Percentiles rank a stretch among this genome's conserved stretches.
Evolutionary conservation across 1,140 invertebrate species (phyloP).

Genomic region (Rhizoglyphus robini): DNA sequence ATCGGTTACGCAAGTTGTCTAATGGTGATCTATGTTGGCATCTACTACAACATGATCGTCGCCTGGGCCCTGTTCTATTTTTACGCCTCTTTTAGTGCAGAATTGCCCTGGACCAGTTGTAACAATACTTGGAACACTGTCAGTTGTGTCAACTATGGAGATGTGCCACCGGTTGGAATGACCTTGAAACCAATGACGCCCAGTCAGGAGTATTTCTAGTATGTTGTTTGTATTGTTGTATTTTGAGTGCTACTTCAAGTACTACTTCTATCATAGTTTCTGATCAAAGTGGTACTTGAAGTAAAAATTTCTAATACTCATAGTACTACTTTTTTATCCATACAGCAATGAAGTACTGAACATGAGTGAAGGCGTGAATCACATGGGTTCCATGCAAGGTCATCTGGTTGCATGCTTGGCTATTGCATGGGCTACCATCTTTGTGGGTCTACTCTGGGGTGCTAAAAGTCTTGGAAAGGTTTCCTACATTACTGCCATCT

Average conservation of each 20-base stretch:
- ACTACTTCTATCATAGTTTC: no score
- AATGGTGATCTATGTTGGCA: slow-evolving; percentile 34
- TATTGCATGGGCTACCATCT: slow-evolving; percentile 84
- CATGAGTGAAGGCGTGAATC: slow-evolving; percentile 67
- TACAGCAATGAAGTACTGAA: slow-evolving; percentile 48
- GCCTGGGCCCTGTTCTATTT: slow-evolving; percentile 45
- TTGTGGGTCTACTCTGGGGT: slow-evolving; percentile 94
- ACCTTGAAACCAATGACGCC: neutral
- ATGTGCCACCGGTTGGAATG: neutral
- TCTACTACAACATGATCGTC: slow-evolving; percentile 50
- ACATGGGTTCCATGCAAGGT: slow-evolving; percentile 71
- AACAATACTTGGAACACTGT: slow-evolving; percentile 36
- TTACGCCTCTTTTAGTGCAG: slow-evolving; percentile 34
- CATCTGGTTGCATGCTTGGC: slow-evolving; percentile 85
- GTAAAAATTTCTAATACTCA: no score
- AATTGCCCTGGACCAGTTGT: slow-evolving; percentile 41
- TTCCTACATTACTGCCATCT: no score
- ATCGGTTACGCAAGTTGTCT: slow-evolving; percentile 32
- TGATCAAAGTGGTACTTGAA: no score
- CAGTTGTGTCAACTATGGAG: slow-evolving; percentile 38
- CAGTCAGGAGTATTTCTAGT: slow-evolving; percentile 30
- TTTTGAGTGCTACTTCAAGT: neutral
- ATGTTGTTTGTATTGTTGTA: slow-evolving; percentile 13
- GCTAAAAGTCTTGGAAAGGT: slow-evolving; percentile 61
- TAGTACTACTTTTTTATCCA: neutral